phyloP scores from a whole-genome alignment of 2,797 vertebrate genomes.

The Sylvilagus floridanus region DNA sequence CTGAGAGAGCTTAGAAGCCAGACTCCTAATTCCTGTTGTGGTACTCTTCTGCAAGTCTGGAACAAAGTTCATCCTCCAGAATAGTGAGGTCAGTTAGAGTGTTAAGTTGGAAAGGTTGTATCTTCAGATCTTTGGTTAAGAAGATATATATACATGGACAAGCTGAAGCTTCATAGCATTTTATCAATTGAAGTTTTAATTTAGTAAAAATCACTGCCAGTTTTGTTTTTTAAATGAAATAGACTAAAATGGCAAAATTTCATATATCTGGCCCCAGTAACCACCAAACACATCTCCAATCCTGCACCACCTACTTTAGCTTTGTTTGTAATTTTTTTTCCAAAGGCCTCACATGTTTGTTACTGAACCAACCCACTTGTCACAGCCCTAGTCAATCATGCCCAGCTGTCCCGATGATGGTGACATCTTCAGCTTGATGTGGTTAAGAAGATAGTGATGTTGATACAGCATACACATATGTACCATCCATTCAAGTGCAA shows the following conservation, averaged over 20 bases:
- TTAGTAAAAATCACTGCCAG: not conserved
- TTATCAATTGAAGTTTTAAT: conserved; percentile 32
- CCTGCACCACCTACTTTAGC: not conserved
- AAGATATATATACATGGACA: not conserved
- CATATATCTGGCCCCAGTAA: not conserved
- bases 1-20: not conserved
- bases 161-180: not conserved
- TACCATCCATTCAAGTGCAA: no score
- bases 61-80: conserved; percentile 12
- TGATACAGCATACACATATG: no score
- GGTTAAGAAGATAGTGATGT: no score
- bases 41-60: not conserved
- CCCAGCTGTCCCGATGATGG: no score
- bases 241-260: not conserved
- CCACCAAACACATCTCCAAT: not conserved
- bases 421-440: no score
- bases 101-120: not conserved
- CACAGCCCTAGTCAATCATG: no score
- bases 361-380: no score
- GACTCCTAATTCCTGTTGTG: not conserved
- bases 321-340: not conserved
- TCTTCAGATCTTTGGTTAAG: not conserved
- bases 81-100: not conserved
- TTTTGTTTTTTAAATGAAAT: not conserved
- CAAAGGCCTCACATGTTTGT: no score